A percentile compares a stretch with the other conserved stretches of the same genome.
Conservation (phyloP, 2,113 vertebrate genomes). For the Potamarius usumacintae region DNA sequence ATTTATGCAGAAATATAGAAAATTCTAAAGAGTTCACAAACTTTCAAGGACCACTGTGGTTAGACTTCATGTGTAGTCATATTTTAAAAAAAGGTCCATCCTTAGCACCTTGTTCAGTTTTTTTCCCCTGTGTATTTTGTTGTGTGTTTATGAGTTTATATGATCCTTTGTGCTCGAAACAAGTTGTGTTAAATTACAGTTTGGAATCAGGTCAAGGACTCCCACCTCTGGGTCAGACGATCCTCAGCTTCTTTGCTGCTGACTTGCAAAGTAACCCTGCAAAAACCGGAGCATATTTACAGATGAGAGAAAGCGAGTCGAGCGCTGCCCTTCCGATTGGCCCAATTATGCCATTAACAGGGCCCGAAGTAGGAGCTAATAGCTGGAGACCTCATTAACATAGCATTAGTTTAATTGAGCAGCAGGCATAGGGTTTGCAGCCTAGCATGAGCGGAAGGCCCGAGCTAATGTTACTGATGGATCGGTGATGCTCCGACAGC, state of each 20-base stretch:
- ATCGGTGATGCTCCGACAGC: slow-evolving; percentile 82
- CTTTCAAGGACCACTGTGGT: no score
- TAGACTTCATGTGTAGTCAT: background rate
- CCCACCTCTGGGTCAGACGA: slow-evolving; percentile 3
- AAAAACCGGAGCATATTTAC: slow-evolving; percentile 36
- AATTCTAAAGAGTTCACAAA: no score
- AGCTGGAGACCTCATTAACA: slow-evolving; percentile 92
- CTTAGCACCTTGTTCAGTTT: background rate
- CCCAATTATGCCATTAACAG: slow-evolving; percentile 94
- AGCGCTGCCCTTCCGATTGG: slow-evolving; percentile 79
- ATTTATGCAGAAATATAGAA: no score
- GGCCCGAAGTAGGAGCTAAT: slow-evolving; percentile 81
- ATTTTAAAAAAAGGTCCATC: background rate
- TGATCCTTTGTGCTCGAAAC: background rate
- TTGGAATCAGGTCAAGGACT: background rate
- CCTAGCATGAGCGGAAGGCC: slow-evolving; percentile 71
- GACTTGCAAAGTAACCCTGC: slow-evolving; percentile 13
- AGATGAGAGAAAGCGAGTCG: slow-evolving; percentile 41
- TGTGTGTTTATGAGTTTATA: background rate
- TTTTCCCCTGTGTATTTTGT: background rate
- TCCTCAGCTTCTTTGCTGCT: background rate
- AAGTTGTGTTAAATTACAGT: background rate
- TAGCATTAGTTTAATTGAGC: slow-evolving; percentile 98
- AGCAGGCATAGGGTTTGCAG: slow-evolving; percentile 71
- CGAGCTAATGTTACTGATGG: slow-evolving; percentile 87